Conservation (phyloP, 2,888 invertebrate genomes). For the Leptinotarsa rubiginosa region DNA sequence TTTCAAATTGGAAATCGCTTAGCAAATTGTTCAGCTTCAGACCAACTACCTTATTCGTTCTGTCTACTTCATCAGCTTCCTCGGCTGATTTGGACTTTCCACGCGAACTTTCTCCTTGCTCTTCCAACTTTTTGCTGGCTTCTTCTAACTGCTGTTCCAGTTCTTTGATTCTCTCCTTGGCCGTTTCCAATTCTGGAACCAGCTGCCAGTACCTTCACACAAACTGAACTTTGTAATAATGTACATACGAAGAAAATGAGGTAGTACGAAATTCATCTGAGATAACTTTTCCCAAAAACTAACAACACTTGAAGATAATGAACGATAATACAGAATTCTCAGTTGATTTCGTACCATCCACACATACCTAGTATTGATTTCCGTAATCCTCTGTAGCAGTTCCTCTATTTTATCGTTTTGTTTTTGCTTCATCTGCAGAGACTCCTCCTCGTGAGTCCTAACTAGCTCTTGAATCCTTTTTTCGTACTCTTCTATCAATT, state of each 20-base stretch:
- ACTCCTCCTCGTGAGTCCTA: conserved; percentile 73
- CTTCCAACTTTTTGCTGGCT: conserved; percentile 75
- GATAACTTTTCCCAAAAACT: too few relatives aligned
- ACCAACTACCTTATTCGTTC: conserved; percentile 14
- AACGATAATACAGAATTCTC: too few relatives aligned
- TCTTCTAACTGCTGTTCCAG: conserved; percentile 81
- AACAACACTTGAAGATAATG: too few relatives aligned
- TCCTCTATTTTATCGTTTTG: conserved; percentile 86
- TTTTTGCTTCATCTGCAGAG: conserved; percentile 80
- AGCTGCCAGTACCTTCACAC: conserved; percentile 78
- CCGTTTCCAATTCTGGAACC: conserved; percentile 78
- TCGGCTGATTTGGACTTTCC: conserved; percentile 18
- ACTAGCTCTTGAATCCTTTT: conserved; percentile 81
- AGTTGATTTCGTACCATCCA: neutral
- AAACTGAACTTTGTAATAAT: neutral
- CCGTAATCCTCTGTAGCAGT: conserved; percentile 77
- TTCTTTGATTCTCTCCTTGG: conserved; percentile 77
- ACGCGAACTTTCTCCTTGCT: conserved; percentile 69
- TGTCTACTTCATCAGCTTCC: conserved; percentile 4
- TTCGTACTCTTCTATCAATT: conserved; percentile 79
- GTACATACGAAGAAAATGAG: too few relatives aligned
- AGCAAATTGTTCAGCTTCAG: neutral
- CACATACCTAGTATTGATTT: conserved; percentile 78
- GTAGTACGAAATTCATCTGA: too few relatives aligned
- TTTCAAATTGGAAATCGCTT: too few relatives aligned